Percentiles rank a stretch among this genome's conserved stretches.
Conservation (phyloP, 2,888 invertebrate genomes). For the Anarsia innoxiella region DNA sequence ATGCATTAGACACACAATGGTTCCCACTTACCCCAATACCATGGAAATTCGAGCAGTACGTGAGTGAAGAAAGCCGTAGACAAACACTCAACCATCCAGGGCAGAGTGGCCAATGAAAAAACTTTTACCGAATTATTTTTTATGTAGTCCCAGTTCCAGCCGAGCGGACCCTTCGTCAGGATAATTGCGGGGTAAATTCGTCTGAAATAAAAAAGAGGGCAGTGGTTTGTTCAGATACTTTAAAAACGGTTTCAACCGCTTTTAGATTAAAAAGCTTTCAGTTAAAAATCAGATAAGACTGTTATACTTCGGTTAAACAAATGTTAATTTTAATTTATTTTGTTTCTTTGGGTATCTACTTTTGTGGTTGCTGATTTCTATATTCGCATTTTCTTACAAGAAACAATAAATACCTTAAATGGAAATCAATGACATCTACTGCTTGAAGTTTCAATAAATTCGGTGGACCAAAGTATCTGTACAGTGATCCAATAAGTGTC, state of each 20-base stretch:
- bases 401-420: no score
- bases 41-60: conserved; percentile 59
- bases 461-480: conserved; percentile 45
- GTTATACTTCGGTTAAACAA: no score
- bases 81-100: conserved; percentile 66
- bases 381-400: no score
- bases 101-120: conserved; percentile 65
- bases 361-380: no score
- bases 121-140: conserved; percentile 63
- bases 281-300: no score
- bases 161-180: conserved; percentile 62
- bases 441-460: conserved; percentile 47
- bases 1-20: no score
- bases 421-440: conserved; percentile 55
- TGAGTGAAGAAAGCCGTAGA: conserved; percentile 56
- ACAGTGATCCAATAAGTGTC: conserved; percentile 57
- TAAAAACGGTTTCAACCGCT: conserved; percentile 5
- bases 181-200: conserved; percentile 68
- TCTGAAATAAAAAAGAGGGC: conserved; percentile 40
- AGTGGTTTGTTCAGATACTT: conserved; percentile 1
- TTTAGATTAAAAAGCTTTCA: conserved; percentile 6
- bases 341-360: no score
- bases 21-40: conserved; percentile 65
- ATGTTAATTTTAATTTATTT: no score
- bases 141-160: conserved; percentile 70